Evolutionary conservation across 30 jellyfish, hydroid and myxozoan species (phyloP).

Genomic region (Aurelia aurita complex sp. Pacific): DNA sequence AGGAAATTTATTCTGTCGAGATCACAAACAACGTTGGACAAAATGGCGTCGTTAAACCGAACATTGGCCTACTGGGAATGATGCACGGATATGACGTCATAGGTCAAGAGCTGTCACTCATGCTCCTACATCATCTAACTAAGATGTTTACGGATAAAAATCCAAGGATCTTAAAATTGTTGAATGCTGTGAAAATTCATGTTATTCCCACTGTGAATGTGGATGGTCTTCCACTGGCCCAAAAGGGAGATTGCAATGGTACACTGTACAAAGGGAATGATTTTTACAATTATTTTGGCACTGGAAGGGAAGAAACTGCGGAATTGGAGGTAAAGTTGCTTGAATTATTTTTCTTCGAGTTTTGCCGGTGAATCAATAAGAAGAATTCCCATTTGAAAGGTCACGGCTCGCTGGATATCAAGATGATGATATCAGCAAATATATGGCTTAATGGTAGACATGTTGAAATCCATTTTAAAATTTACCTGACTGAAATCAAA

Average conservation of each 20-base stretch:
- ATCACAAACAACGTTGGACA: conserved; percentile 60
- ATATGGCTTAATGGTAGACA: too few species aligned
- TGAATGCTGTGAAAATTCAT: conserved; percentile 55
- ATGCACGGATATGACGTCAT: conserved; percentile 93
- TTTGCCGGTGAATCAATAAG: too few species aligned
- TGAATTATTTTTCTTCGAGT: too few species aligned
- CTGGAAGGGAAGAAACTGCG: conserved; percentile 25
- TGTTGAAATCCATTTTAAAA: too few species aligned
- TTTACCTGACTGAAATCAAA: too few species aligned
- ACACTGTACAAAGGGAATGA: conserved; percentile 64
- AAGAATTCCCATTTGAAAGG: too few species aligned
- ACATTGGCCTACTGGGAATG: conserved; percentile 76
- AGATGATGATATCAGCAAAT: too few species aligned
- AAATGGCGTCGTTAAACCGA: conserved; percentile 13
- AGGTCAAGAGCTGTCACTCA: conserved; percentile 81
- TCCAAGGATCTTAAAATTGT: conserved; percentile 51
- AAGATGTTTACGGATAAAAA: conserved; percentile 66
- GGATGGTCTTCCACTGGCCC: conserved; percentile 82
- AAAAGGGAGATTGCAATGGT: conserved; percentile 95
- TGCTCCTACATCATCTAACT: conserved; percentile 89
- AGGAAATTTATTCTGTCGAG: conserved; percentile 60
- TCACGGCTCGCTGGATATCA: too few species aligned
- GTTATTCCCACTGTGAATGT: conserved; percentile 84
- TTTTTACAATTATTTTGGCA: conserved; percentile 64
- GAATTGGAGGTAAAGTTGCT: conserved; percentile 31